These are phyloP conservation scores for Anser cygnoides DNA, from an alignment of 2,113 vertebrate genomes.

Conservation along the genomic window DNA sequence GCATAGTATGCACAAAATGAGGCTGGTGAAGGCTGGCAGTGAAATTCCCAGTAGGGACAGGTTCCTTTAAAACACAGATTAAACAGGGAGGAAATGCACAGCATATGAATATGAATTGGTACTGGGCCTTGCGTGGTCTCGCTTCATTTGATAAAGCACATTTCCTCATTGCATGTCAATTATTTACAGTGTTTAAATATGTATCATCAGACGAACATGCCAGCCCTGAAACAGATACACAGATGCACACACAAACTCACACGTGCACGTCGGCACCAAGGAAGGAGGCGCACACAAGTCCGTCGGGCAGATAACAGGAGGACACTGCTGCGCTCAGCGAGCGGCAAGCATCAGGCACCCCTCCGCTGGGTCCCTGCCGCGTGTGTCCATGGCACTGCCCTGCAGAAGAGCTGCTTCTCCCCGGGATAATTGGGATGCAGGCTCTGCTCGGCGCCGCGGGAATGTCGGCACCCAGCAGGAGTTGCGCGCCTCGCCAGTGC, in stretches of 20 bases:
- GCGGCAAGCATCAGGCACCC: not conserved
- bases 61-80: slow-evolving; percentile 70
- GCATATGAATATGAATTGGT: slow-evolving; percentile 55
- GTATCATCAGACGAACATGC: slow-evolving; percentile 19
- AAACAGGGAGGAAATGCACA: slow-evolving; percentile 63
- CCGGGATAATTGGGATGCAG: slow-evolving; percentile 8
- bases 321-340: not conserved
- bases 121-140: slow-evolving; percentile 40
- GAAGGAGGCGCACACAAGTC: not conserved
- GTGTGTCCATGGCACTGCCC: not conserved
- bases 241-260: not conserved
- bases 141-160: slow-evolving; percentile 31
- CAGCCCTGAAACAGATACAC: slow-evolving; percentile 13
- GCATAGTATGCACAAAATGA: slow-evolving; percentile 31
- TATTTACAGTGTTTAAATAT: slow-evolving; percentile 62
- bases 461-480: slow-evolving; percentile 36
- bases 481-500: not conserved
- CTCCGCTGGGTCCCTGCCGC: not conserved
- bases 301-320: rapidly evolving
- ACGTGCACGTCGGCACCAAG: not conserved
- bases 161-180: slow-evolving; percentile 62
- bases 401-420: not conserved
- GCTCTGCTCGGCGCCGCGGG: not conserved
- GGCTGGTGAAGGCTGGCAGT: not conserved
- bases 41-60: slow-evolving; percentile 56